A percentile compares a stretch with the other conserved stretches of the same genome.
Evolutionary conservation across 2,113 vertebrate species (phyloP).

Genomic region (Chaenogobius annularis): DNA sequence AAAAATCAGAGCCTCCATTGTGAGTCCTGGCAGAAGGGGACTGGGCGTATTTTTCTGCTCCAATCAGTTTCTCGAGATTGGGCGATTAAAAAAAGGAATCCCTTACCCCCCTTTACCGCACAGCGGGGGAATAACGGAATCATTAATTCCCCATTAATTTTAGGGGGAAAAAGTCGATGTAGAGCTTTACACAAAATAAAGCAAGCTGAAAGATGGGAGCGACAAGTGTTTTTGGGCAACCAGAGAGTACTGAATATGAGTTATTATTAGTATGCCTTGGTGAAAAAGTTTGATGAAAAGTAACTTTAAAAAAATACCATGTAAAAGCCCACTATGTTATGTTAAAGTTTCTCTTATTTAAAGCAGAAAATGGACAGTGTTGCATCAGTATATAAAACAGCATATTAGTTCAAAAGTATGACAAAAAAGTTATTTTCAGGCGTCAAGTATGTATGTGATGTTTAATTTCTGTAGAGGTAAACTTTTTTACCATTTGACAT

Average conservation of each 20-base stretch:
- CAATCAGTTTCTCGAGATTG: slow-evolving; percentile 73
- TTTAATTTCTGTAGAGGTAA: not conserved
- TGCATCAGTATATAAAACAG: not conserved
- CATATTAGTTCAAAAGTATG: not conserved
- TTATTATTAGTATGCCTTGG: slow-evolving; percentile 27
- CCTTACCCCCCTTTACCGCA: slow-evolving; percentile 41
- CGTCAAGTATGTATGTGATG: not conserved
- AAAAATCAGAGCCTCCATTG: slow-evolving; percentile 75
- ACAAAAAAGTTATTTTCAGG: not conserved
- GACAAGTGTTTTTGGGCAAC: slow-evolving; percentile 61
- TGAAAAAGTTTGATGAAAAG: slow-evolving; percentile 1
- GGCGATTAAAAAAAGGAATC: slow-evolving; percentile 69
- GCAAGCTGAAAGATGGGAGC: slow-evolving; percentile 49
- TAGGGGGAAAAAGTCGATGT: slow-evolving; percentile 42
- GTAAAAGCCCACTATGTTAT: too few relatives aligned
- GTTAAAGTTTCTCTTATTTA: too few relatives aligned
- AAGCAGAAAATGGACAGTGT: not conserved
- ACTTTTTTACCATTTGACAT: not conserved
- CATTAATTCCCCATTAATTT: slow-evolving; percentile 79
- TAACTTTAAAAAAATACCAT: too few relatives aligned
- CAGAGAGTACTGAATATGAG: slow-evolving; percentile 35
- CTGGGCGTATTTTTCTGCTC: slow-evolving; percentile 71
- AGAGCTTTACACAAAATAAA: slow-evolving; percentile 42
- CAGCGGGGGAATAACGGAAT: slow-evolving; percentile 76
- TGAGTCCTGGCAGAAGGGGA: slow-evolving; percentile 72